These are phyloP conservation scores for Drosophila ficusphila DNA, from an alignment of 1,140 invertebrate genomes.

Conservation along the genomic window DNA sequence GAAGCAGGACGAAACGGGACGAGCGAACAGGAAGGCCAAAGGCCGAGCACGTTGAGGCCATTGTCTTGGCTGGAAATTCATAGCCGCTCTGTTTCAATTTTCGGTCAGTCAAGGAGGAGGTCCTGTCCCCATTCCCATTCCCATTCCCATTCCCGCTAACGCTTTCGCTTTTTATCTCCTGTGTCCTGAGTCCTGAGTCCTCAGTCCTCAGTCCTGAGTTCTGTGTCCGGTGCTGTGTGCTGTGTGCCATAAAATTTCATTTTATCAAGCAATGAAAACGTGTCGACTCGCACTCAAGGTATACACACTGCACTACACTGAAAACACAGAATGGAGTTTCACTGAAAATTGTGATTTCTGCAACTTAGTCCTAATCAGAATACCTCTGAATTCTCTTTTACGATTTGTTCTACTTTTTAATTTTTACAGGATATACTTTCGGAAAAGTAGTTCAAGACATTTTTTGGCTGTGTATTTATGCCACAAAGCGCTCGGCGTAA, in stretches of 20 bases:
- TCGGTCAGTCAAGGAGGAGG: constrained; percentile 51
- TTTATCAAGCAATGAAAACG: constrained; percentile 81
- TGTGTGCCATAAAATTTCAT: constrained; percentile 77
- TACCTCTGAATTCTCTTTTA: no score
- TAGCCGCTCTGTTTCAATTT: constrained; percentile 81
- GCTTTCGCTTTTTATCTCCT: constrained; percentile 8
- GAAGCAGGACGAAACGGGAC: constrained; percentile 5
- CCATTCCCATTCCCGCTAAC: neutral
- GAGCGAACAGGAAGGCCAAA: neutral
- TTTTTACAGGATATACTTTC: no score
- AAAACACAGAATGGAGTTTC: neutral
- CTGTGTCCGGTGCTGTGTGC: constrained; percentile 11
- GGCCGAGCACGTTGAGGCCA: constrained; percentile 54
- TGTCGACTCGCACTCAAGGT: constrained; percentile 53
- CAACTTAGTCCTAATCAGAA: neutral
- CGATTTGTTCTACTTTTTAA: no score
- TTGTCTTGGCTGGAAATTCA: constrained; percentile 80
- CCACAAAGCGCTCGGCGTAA: constrained; percentile 7
- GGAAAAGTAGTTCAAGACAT: no score
- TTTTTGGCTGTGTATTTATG: neutral
- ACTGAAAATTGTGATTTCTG: neutral
- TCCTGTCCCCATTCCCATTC: neutral
- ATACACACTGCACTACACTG: neutral
- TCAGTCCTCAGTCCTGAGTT: neutral
- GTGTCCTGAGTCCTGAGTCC: constrained; percentile 24